Evolutionary conservation across 2,113 vertebrate species (phyloP).

Genomic region (Rhinoptilus africanus): DNA sequence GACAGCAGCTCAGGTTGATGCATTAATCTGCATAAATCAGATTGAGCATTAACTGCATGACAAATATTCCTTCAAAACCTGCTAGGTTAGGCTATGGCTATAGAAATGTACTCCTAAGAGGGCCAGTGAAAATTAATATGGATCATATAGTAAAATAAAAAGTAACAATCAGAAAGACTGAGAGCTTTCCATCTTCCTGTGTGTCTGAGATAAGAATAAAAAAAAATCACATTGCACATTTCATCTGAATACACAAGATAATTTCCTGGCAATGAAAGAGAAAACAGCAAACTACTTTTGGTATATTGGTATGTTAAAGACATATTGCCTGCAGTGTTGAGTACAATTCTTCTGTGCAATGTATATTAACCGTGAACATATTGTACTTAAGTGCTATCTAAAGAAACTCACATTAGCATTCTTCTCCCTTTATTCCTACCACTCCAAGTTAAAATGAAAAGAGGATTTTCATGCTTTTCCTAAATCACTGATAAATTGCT

Average conservation of each 20-base stretch:
- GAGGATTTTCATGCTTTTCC: background rate
- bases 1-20: background rate
- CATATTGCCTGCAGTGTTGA: background rate
- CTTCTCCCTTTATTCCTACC: background rate
- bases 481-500: background rate
- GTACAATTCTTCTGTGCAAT: background rate
- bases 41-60: background rate
- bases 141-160: background rate
- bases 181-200: background rate
- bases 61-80: background rate
- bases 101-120: background rate
- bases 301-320: background rate
- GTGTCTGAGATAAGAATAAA: background rate
- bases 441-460: background rate
- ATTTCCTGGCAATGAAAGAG: background rate
- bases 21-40: slow-evolving; percentile 13
- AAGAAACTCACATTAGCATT: background rate
- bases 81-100: background rate
- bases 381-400: background rate
- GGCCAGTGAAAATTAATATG: background rate
- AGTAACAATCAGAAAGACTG: background rate
- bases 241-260: background rate
- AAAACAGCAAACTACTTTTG: background rate
- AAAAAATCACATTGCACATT: background rate
- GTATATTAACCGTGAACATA: background rate